Base-by-base conservation (phyloP, 2,113 vertebrate species). In the Oncorhynchus keta region DNA sequence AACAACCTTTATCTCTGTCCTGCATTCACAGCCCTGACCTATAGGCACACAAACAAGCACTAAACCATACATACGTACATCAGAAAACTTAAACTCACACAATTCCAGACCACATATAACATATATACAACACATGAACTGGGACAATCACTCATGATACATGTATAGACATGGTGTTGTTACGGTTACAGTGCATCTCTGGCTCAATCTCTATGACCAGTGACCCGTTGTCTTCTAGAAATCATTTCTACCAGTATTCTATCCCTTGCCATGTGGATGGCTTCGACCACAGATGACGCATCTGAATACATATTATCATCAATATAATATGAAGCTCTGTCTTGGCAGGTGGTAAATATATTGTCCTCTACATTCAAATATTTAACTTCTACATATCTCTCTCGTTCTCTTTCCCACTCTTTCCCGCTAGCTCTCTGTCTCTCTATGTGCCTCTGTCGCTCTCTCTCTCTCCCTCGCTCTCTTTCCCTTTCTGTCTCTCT, bases 1-100 rank as follows among this genome's bases (percentile, higher is more conserved):
- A 68, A 75, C 66, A 72, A 5, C 59, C 70, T 72, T 86, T 81
- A 87, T 88, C 76, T 88, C 74, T 67, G 28, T 30, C 20, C 9
- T 32, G 11, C 81, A 82, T 76, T 71, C 77, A 62, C 48, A 76
- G 59, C 70, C 12, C 35, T 64, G 7, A 35, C 62, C 18, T 68
- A 2, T 28, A 14, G 35, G n/a, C 1, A 14, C 35, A 32, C 48
- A 64, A 75, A 73, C 20, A 55, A 68, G 51, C 72, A 49, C 48
- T 28, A 45, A 39, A 80, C 82, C 83, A 77, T 13, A 9, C 30
- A 14, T 8, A 26, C 20, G 22, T 26, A n/a, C 62, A 64, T 64
- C 26, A 26, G 11, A 20, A 68, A 35, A 30, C 39, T 55, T 24
- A 66, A 76, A 32, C 39, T 45, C 9, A 45, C 39, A 12, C 39